Conservation (phyloP, 2,888 invertebrate genomes). For the Nephrotoma guestfalica region DNA sequence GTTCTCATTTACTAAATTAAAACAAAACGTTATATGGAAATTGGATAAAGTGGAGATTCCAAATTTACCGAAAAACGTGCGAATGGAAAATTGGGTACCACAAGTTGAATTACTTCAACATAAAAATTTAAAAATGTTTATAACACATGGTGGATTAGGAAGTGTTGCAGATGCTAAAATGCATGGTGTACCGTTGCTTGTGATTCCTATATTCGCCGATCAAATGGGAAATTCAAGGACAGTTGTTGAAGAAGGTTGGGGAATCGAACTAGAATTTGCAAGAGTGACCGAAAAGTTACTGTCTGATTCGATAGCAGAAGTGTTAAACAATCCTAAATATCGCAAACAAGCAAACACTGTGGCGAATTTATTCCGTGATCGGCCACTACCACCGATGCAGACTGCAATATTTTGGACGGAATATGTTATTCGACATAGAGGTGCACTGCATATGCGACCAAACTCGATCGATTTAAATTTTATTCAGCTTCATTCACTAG, state of each 20-base stretch:
- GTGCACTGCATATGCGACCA: neutral
- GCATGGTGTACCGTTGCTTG: neutral
- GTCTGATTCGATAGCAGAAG: constrained; percentile 17
- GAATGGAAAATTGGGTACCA: neutral
- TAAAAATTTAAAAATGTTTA: neutral
- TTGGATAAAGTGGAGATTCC: neutral
- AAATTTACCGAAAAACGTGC: neutral
- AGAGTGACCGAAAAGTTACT: constrained; percentile 16
- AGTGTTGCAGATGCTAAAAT: neutral
- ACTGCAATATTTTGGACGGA: neutral
- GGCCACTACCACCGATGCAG: neutral
- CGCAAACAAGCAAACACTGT: constrained; percentile 6
- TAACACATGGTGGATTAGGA: neutral
- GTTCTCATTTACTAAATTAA: neutral
- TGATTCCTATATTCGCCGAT: constrained; percentile 16
- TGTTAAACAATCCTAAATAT: constrained; percentile 21
- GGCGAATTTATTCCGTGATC: neutral
- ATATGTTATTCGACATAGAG: neutral
- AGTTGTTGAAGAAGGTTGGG: constrained; percentile 21
- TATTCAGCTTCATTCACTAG: neutral
- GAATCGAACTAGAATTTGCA: constrained; percentile 16
- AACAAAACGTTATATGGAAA: neutral
- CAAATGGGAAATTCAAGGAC: constrained; percentile 21
- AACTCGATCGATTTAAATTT: neutral
- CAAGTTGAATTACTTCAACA: neutral